Evolutionary conservation across 2,113 vertebrate species (phyloP).

Genomic region (Alligator sinensis): DNA sequence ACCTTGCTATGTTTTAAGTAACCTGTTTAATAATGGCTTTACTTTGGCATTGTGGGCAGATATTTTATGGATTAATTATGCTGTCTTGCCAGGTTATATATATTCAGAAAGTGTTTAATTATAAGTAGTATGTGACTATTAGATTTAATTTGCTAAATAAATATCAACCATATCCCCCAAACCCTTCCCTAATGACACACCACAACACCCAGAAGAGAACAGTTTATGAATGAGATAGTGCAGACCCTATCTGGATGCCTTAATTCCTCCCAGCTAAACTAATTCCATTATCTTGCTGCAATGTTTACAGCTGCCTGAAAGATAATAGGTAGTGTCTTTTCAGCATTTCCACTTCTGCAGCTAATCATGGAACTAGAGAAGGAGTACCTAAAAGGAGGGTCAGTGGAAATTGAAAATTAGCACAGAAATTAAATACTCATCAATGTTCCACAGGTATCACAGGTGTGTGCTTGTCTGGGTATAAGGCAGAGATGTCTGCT

Average conservation of each 20-base stretch:
- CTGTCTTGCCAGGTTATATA: constrained; percentile 33
- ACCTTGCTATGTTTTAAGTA: constrained; percentile 46
- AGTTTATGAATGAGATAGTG: constrained; percentile 47
- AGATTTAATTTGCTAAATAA: constrained; percentile 55
- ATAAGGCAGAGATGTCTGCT: background rate
- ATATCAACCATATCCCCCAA: background rate
- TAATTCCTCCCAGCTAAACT: constrained; percentile 58
- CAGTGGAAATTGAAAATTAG: constrained; percentile 53
- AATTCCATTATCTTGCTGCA: constrained; percentile 61
- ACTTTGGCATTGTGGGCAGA: constrained; percentile 26
- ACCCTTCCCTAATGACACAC: constrained; percentile 10
- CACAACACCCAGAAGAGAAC: background rate
- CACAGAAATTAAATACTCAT: constrained; percentile 32
- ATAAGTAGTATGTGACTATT: constrained; percentile 37
- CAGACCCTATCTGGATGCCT: constrained; percentile 7
- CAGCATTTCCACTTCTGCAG: constrained; percentile 37
- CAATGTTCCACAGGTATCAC: constrained; percentile 24
- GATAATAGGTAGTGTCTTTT: constrained; percentile 51
- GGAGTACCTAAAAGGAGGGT: constrained; percentile 40
- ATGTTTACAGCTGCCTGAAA: constrained; percentile 58
- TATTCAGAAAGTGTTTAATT: constrained; percentile 54
- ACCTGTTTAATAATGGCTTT: constrained; percentile 50
- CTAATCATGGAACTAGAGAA: background rate
- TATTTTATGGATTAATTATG: constrained; percentile 58
- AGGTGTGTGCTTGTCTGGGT: background rate